Evolutionary conservation across 2,888 invertebrate species (phyloP), one percentile per base, ranked within the genome.

Genomic region (Caenorhabditis imperialis): DNA sequence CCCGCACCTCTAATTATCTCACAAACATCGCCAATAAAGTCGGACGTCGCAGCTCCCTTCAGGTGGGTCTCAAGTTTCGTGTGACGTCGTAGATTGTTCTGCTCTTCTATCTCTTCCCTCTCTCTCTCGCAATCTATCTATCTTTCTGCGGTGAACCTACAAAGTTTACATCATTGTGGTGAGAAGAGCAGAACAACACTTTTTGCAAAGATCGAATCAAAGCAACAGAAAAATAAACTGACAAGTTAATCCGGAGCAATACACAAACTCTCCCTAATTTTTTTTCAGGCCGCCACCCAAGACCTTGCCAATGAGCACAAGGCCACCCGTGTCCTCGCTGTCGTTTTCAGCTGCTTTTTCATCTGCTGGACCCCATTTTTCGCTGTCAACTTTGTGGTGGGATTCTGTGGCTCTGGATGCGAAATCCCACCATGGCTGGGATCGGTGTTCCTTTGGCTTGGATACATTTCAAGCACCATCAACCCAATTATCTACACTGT

Each of bases 291-390:
- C n/a, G 81, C 81, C 2, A 80, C 70, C 44, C 80, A 82, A 73
- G 85, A 87, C 61, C 75, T 88, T 27, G 86, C 86, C 44, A 87
- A 81, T 65, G 88, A 97, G 88, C 96, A 96, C 88, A 96, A 96
- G 89, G 97, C 97, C 0, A 96, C 96, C 12, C 95, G 96, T 90
- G 96, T 96, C 4, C 90, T 96, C 20, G 95, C 95, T 3, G 94
- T 96, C 0, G 95, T 96, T 1, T 96, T 96, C 90, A 94, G 94
- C 89, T 94, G 94, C 0, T 96, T 96, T 88, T 95, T 95, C 27
- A 92, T 95, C 47, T 91, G 95, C 37, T 96, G 96, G 95, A 93
- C 95, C n/a, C 96, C 96, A 12, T 96, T 96, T 90, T 96, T 96
- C 89, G 93, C 94, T 7, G 91, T 94, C 12, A 96, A 96, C 88